Evolutionary conservation across 2,888 invertebrate species (phyloP).

Genomic region (Xylophagus ater): DNA sequence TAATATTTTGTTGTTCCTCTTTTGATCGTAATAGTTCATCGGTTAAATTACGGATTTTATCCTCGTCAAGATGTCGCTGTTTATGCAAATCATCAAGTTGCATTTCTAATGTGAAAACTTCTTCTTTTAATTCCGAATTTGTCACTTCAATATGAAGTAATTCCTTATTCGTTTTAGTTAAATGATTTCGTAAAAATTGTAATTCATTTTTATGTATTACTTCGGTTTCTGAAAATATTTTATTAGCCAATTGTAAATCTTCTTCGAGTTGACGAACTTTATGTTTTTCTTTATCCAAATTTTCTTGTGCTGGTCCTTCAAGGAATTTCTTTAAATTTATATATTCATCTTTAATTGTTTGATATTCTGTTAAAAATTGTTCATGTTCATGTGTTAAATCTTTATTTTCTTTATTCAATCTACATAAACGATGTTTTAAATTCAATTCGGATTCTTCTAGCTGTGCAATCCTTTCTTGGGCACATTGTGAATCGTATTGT

Average conservation of each 20-base stretch:
- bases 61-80: slow-evolving; percentile 44
- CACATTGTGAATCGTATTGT: slow-evolving; percentile 42
- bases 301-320: slow-evolving; percentile 32
- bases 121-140: slow-evolving; percentile 56
- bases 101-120: slow-evolving; percentile 52
- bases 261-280: slow-evolving; percentile 39
- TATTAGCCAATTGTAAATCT: slow-evolving; percentile 42
- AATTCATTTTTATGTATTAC: slow-evolving; percentile 41
- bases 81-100: slow-evolving; percentile 47
- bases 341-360: slow-evolving; percentile 42
- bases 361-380: slow-evolving; percentile 40
- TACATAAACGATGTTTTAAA: slow-evolving; percentile 44
- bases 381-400: slow-evolving; percentile 41
- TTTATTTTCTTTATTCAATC: slow-evolving; percentile 45
- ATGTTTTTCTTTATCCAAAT: slow-evolving; percentile 33
- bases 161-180: slow-evolving; percentile 45
- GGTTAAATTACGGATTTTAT: slow-evolving; percentile 46
- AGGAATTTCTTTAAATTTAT: slow-evolving; percentile 43
- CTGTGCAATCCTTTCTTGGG: slow-evolving; percentile 44
- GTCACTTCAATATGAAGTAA: slow-evolving; percentile 55
- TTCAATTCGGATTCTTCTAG: slow-evolving; percentile 48
- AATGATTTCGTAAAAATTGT: slow-evolving; percentile 42
- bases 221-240: slow-evolving; percentile 42
- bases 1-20: slow-evolving; percentile 33
- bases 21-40: slow-evolving; percentile 42